phyloP scores from a whole-genome alignment of 2,797 vertebrate genomes.

The Xenops minutus region DNA sequence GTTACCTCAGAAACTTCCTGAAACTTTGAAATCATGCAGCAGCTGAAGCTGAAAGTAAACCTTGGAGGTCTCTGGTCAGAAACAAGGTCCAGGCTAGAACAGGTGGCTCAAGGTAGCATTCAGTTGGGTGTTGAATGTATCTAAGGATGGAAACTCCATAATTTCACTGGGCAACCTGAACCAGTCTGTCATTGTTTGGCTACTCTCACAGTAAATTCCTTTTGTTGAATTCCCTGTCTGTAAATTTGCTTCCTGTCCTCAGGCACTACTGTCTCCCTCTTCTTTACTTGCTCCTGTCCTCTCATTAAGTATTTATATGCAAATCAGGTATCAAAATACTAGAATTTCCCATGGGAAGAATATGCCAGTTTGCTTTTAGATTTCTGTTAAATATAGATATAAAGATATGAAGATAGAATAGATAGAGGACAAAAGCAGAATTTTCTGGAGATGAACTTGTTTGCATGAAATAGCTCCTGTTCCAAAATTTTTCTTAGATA shows the following conservation, averaged over 20 bases:
- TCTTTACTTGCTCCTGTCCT: background rate
- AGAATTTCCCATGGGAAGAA: background rate
- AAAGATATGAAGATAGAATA: background rate
- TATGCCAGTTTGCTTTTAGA: background rate
- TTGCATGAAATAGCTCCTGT: background rate
- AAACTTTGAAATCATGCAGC: background rate
- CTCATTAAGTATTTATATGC: background rate
- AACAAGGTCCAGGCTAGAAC: background rate
- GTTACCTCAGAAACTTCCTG: background rate
- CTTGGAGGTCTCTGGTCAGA: background rate
- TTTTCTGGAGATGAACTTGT: background rate
- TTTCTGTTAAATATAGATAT: background rate
- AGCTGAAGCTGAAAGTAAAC: background rate
- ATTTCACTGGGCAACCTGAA: background rate
- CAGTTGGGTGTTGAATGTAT: background rate
- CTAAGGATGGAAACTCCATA: background rate
- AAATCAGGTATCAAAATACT: background rate
- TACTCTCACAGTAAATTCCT: background rate
- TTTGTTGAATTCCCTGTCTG: background rate
- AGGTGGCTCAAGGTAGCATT: background rate
- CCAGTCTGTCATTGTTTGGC: background rate
- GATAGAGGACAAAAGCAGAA: background rate
- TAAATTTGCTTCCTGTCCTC: background rate
- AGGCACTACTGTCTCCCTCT: background rate
- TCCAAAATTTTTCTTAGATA: background rate